These are phyloP conservation scores for Sebastes steindachneri DNA, from an alignment of 2,797 vertebrate genomes.

Conservation along the genomic window DNA sequence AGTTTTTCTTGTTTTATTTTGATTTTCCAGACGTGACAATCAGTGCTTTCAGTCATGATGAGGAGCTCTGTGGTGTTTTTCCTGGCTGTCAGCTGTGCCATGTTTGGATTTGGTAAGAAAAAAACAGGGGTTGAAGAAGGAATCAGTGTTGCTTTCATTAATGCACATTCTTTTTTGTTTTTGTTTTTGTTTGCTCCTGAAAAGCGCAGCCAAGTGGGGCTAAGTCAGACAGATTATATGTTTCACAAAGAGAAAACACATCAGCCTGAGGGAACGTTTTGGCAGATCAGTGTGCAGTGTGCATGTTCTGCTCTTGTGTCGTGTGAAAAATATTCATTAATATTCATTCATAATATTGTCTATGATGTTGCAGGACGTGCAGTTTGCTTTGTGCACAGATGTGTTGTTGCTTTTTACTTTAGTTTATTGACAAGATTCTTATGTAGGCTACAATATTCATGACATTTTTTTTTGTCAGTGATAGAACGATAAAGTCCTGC, in stretches of 20 bases:
- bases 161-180: not conserved
- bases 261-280: constrained; percentile 41
- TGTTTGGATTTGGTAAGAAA: constrained; percentile 61
- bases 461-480: not conserved
- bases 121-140: not conserved
- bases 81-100: constrained; percentile 50
- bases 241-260: constrained; percentile 23
- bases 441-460: not conserved
- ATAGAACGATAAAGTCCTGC: not conserved
- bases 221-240: constrained; percentile 30
- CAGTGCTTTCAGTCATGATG: constrained; percentile 30
- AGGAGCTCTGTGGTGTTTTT: constrained; percentile 42
- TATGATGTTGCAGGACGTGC: not conserved
- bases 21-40: constrained; percentile 18
- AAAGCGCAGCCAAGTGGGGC: constrained; percentile 15
- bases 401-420: not conserved
- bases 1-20: constrained; percentile 4
- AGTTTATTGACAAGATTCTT: not conserved
- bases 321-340: constrained; percentile 31
- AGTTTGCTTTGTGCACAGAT: not conserved
- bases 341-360: constrained; percentile 24
- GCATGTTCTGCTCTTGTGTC: constrained; percentile 7
- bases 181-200: not conserved
- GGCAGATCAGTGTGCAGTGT: constrained; percentile 27
- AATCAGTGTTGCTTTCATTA: constrained; percentile 25